Evolutionary conservation across 1,140 invertebrate species (phyloP), one percentile per base, ranked within the genome.

Genomic region (Palaemon carinicauda): DNA sequence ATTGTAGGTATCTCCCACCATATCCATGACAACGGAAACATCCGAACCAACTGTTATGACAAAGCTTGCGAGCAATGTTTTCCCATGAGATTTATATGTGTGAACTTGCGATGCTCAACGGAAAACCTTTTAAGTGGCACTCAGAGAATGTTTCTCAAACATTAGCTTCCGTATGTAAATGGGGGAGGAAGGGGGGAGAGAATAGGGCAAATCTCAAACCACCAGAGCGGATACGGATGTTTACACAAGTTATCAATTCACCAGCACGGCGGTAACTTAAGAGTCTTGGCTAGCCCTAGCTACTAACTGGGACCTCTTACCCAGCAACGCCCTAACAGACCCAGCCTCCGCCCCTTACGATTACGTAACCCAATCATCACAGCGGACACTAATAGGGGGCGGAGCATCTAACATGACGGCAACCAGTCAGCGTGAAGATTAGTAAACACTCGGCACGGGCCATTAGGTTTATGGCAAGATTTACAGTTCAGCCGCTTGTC

Each of bases 381-480:
- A 21, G 17, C 14, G 33, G 56, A 79, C 33, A 56, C 73, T 82
- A 79, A 82, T 78, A 73, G 56, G 17, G 74, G 87, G 87, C 80
- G 87, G 87, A 52, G 80, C 56, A 17, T 21, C 5, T 21, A 65
- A 79, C 85, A n/a, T 24, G 33, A 73, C 52, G 33, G 15, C 86
- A 71, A 29, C 88, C 88, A 89, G 69, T 88, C 69, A 78, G 73
- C 69, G 73, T 56, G 84, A 80, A 88, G 88, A 89, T 89, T 89
- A 89, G 88, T 65, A 80, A 81, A 82, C 88, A 89, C 88, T 89
- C 88, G 88, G 88, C 88, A 88, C 88, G 88, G 88, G 60, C 88
- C 88, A 89, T 89, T 89, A 89, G 88, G 50, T 89, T 89, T 89
- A 89, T 89, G 88, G 88, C 73, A 89, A 89, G 88, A 89, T 89